Evolutionary conservation across 2,797 vertebrate genomes (phyloP).

Genomic region (Peromyscus aztecus): DNA sequence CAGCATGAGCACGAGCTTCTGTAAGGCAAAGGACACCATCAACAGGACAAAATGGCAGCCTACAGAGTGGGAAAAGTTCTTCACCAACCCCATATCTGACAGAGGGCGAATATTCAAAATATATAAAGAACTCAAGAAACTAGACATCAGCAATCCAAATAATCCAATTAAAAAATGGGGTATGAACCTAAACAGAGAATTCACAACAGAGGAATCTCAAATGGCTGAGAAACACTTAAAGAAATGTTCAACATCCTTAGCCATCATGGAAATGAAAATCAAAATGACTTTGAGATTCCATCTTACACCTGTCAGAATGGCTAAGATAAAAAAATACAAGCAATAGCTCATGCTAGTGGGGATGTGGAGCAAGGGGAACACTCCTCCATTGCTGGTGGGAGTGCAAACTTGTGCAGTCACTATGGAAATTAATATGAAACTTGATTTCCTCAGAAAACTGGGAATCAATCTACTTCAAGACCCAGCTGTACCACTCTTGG

Average conservation of each 20-base stretch:
- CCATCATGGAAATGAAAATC: not conserved
- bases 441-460: not conserved
- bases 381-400: not conserved
- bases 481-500: not conserved
- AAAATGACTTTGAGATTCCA: not conserved
- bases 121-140: not conserved
- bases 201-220: not conserved
- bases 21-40: not conserved
- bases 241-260: not conserved
- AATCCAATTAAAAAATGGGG: not conserved
- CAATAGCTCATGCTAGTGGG: not conserved
- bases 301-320: not conserved
- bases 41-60: not conserved
- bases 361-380: not conserved
- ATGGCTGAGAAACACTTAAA: not conserved
- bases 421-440: not conserved
- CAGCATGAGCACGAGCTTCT: not conserved
- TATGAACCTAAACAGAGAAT: not conserved
- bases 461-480: not conserved
- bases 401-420: not conserved
- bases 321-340: not conserved
- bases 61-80: not conserved
- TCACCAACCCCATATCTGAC: not conserved
- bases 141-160: not conserved
- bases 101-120: not conserved